A percentile compares a stretch with the other conserved stretches of the same genome.
phyloP scores from a whole-genome alignment of 2,797 vertebrate species.

The Neosalanx taihuensis region DNA sequence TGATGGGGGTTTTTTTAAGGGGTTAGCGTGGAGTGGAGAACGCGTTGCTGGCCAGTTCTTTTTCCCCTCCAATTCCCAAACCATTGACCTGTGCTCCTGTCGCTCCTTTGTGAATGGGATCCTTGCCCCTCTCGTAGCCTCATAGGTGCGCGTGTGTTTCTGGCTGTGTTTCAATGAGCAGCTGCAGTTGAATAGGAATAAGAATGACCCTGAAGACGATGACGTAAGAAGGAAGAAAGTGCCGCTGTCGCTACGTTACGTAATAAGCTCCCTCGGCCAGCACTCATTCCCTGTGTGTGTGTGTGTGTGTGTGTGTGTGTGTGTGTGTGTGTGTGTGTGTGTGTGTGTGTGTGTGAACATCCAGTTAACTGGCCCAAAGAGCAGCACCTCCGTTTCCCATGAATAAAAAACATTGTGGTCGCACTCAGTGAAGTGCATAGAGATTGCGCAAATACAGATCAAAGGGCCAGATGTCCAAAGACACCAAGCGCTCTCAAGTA shows the following conservation, averaged over 20 bases:
- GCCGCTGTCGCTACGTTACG: conserved; percentile 36
- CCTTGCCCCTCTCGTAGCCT: conserved; percentile 3
- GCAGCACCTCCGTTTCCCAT: conserved; percentile 11
- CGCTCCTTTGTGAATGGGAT: neutral
- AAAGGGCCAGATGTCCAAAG: neutral
- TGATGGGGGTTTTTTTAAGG: too few relatives aligned
- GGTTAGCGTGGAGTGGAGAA: neutral
- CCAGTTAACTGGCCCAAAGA: neutral
- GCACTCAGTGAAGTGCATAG: neutral
- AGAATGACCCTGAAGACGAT: conserved; percentile 51
- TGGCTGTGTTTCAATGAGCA: conserved; percentile 31
- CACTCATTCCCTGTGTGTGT: conserved; percentile 43
- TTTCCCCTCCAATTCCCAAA: neutral
- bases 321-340: conserved; percentile 18
- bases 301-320: conserved; percentile 12
- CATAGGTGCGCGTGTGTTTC: conserved; percentile 10
- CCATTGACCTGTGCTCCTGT: neutral
- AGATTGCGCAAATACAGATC: conserved; percentile 5
- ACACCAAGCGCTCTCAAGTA: neutral
- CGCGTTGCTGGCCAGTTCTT: neutral
- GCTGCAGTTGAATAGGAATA: conserved; percentile 44
- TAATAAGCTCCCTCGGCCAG: conserved; percentile 46
- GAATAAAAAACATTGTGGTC: neutral
- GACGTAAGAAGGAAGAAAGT: conserved; percentile 59
- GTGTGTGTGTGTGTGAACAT: conserved; percentile 17